phyloP scores from a whole-genome alignment of 2,888 invertebrate species.

The Napeogenes sylphis region DNA sequence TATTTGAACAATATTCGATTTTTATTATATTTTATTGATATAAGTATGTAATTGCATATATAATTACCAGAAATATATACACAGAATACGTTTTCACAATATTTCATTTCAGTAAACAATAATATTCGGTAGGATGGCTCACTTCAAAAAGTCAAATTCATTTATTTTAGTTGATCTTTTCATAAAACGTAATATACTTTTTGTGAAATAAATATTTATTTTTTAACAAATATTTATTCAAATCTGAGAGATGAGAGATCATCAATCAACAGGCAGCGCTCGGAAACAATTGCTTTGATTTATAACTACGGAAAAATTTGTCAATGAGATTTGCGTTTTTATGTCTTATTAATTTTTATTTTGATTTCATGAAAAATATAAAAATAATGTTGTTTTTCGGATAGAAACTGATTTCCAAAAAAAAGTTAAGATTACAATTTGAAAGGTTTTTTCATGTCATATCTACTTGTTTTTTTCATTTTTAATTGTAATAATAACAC shows the following conservation, averaged over 20 bases:
- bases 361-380: neutral
- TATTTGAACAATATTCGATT: too few relatives aligned
- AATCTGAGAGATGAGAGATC: slow-evolving; percentile 8
- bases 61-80: neutral
- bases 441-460: too few relatives aligned
- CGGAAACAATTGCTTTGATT: slow-evolving; percentile 28
- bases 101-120: slow-evolving; percentile 2
- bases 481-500: too few relatives aligned
- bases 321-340: slow-evolving; percentile 2
- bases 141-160: neutral
- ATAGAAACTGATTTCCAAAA: too few relatives aligned
- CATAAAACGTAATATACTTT: neutral
- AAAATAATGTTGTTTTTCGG: neutral
- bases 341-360: neutral
- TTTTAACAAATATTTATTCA: slow-evolving; percentile 4
- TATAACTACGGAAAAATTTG: slow-evolving; percentile 23
- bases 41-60: too few relatives aligned
- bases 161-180: slow-evolving; percentile 3
- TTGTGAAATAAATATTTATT: neutral
- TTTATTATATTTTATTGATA: too few relatives aligned
- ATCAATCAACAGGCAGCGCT: slow-evolving; percentile 22
- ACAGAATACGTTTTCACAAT: neutral
- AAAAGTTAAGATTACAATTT: too few relatives aligned
- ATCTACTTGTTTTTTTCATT: too few relatives aligned
- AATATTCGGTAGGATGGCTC: neutral